Evolutionary conservation across 2,888 invertebrate species (phyloP).

Genomic region (Lydus trimaculatus): DNA sequence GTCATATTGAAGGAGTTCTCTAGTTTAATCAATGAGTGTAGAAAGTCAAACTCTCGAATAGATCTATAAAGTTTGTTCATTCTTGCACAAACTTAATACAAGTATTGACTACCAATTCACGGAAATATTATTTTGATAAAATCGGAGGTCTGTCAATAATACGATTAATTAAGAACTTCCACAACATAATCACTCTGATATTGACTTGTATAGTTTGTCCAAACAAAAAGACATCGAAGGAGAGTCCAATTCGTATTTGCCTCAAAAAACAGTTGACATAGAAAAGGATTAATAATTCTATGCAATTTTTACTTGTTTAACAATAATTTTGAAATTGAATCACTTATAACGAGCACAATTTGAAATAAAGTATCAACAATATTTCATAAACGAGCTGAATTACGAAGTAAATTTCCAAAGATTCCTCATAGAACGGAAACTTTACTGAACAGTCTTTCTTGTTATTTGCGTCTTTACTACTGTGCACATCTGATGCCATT

Average conservation of each 20-base stretch:
- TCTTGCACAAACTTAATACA: neutral
- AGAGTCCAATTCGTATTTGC: too few relatives aligned
- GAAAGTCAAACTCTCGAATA: neutral
- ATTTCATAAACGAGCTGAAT: constrained; percentile 25
- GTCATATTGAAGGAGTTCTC: too few relatives aligned
- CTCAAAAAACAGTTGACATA: constrained; percentile 13
- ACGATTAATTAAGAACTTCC: constrained; percentile 10
- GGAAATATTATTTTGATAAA: neutral
- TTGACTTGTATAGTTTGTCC: constrained; percentile 6
- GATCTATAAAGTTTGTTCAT: too few relatives aligned
- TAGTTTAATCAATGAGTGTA: neutral
- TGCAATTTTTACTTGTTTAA: too few relatives aligned
- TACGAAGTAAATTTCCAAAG: constrained; percentile 19
- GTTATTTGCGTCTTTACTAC: neutral
- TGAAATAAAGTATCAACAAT: constrained; percentile 19
- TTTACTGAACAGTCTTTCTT: constrained; percentile 10
- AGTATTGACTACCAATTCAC: neutral
- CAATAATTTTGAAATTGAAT: constrained; percentile 9
- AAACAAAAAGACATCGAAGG: neutral
- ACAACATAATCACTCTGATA: too few relatives aligned
- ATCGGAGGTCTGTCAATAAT: constrained; percentile 19
- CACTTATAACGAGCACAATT: constrained; percentile 1
- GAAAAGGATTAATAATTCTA: neutral
- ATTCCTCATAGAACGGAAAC: constrained; percentile 9
- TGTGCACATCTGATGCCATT: constrained; percentile 28